A percentile compares a stretch with the other conserved stretches of the same genome.
These are phyloP conservation scores for Zaprionus inermis DNA, from an alignment of 1,140 invertebrate genomes.

Conservation along the genomic window DNA sequence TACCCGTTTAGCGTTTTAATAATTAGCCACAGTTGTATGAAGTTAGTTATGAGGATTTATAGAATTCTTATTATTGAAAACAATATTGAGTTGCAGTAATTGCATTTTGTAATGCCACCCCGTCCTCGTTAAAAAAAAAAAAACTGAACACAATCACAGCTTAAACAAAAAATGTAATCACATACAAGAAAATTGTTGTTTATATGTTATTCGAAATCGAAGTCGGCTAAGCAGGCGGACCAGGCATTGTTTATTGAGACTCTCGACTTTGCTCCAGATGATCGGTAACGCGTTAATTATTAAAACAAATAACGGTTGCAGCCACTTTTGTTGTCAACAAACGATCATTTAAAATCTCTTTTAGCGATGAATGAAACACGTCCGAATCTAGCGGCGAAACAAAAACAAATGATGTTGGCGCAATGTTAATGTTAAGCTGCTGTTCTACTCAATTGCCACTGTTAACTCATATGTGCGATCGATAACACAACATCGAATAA, in stretches of 20 bases:
- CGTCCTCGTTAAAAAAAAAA: not conserved
- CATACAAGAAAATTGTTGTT: slow-evolving; percentile 6
- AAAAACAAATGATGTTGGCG: slow-evolving; percentile 43
- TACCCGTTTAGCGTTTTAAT: slow-evolving; percentile 31
- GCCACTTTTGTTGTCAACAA: slow-evolving; percentile 25
- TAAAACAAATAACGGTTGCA: slow-evolving; percentile 35
- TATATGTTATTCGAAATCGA: slow-evolving; percentile 36
- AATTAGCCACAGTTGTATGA: slow-evolving; percentile 34
- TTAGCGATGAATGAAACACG: slow-evolving; percentile 16
- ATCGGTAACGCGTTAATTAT: slow-evolving; percentile 17
- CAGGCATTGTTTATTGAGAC: slow-evolving; percentile 29
- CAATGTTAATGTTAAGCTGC: slow-evolving; percentile 39
- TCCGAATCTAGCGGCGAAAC: slow-evolving; percentile 42
- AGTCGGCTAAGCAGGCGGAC: slow-evolving; percentile 12
- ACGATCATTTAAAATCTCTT: slow-evolving; percentile 28
- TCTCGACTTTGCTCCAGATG: not conserved
- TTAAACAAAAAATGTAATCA: slow-evolving; percentile 21
- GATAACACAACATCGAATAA: slow-evolving; percentile 9
- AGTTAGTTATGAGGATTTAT: slow-evolving; percentile 23
- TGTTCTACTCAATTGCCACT: slow-evolving; percentile 40
- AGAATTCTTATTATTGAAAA: slow-evolving; percentile 15
- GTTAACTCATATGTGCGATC: slow-evolving; percentile 31
- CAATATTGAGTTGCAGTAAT: slow-evolving; percentile 39
- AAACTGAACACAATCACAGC: slow-evolving; percentile 26
- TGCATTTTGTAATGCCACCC: slow-evolving; percentile 53